Evolutionary conservation across 2,113 vertebrate species (phyloP), one percentile per base, ranked within the genome.

Genomic region (Cynocephalus volans): DNA sequence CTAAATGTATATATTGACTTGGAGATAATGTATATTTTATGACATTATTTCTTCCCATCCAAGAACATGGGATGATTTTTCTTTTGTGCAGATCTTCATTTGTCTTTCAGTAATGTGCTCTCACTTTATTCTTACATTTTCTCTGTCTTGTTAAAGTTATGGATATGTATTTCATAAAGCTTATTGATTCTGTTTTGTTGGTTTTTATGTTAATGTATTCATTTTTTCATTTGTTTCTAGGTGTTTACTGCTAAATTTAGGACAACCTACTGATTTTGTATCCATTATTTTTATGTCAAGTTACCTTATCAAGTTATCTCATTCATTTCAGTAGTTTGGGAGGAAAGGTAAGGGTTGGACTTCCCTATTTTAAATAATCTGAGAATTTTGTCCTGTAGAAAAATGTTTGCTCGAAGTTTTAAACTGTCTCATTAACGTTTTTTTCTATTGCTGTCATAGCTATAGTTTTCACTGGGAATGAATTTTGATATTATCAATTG

Each of bases 341-440:
- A 52, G 12, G 11, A 1, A 85, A 62, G 21, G 52, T 62, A 15
- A 8, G 3, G 11, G 8, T 41, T 72, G 8, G 54, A 70, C 26
- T 95, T 82, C 7, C 36, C 52, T 85, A 50, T 77, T 90, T 41
- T 84, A 95, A 69, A 7, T 60, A 75, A 75, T 75, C 60, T 84
- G 19, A 62, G 33, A 90, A 45, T 79, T 77, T 85, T 85, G 8
- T 85, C 41, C 54, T n/a, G 4, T 41, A 62, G 11, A 26, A 19
- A 36, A 76, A 90, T 33, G 10, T 62, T 90, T 84, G 14, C 13
- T 60, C n/a, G 18, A 90, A 15, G 4, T 33, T 33, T 69, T 70
- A 76, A 79, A 62, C 70, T 12, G 7, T 50, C 85, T 65, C 75
- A 48, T 45, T 62, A 14, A 5, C 41, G 3, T 31, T 73, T 84